Base-by-base conservation (phyloP, 2,113 vertebrate species). In the Choloepus hoffmanni region DNA sequence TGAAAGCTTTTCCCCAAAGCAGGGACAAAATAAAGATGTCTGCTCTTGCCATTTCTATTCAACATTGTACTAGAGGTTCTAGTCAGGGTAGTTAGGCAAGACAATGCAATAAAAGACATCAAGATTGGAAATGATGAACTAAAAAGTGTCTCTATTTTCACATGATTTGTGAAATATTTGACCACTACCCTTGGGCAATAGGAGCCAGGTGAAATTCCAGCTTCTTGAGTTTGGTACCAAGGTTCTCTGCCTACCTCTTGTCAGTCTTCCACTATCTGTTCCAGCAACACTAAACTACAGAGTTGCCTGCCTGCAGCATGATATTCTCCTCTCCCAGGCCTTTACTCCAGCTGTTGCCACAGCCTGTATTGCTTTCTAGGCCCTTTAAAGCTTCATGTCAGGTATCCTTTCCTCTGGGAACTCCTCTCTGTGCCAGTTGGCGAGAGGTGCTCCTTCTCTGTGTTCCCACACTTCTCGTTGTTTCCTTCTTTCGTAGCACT, bases 201-300 rank as follows among this genome's bases (percentile, higher is more conserved):
- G 36, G 30, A 92, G 13, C 9, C 73, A 92, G 36, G 40, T 67
- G n/a, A 86, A 62, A 89, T 77, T 30, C 8, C 36, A 84, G n/a
- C 23, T 95, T 85, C 67, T 33, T 89, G 91, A 68, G 53, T 77
- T 90, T 85, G 48, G 62, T 33, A 33, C 26, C 4, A 24, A 77
- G 48, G 33, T 81, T 91, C 76, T 89, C 4, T 92, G 50, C n/a
- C 50, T 92, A 21, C 48, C 87, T 86, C 58, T 73, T 90, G 58
- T 50, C n/a, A 65, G 50, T 62, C 45, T 76, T 82, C 12, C 9
- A 92, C 14, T 68, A 86, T 89, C 36, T 95, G 48, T 84, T 87
- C 28, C 58, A 92, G 53, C 28, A 87, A 18, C 58, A 83, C 50
- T 65, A 36, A 82, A 45, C 68, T 74, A 65, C 55, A 93, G 43